Base-by-base conservation (phyloP, 2,113 vertebrate species). In the Poeciliopsis prolifica region DNA sequence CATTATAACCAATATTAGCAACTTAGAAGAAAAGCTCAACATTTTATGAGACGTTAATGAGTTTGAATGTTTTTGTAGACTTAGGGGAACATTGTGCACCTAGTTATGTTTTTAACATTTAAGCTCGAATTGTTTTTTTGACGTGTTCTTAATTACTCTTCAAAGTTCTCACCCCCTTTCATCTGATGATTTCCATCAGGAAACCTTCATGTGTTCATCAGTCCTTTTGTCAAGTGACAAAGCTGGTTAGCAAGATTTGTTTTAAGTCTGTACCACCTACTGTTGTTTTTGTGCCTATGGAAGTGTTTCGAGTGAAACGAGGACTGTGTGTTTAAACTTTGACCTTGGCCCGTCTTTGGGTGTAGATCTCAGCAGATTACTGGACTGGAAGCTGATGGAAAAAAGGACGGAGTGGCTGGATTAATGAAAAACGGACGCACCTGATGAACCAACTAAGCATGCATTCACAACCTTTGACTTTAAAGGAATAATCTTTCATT, bases 371-470 rank as follows among this genome's bases (percentile, higher is more conserved):
- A 78, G 40, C 30, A 75, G 48, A 74, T 42, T 75, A 77, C 58
- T 24, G 17, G 68, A 64, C 42, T 68, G 37, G 51, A 74, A 48
- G 30, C 33, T 64, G 30, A 79, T 15, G 42, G 71, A 68, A 62
- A 71, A 30, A 82, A 30, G 66, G 51, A 17, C 63, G 29, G n/a
- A 40, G 4, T 12, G 0, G 29, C 58, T 58, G 0, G 5, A 24
- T 76, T 79, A 83, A 75, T 80, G 40, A 62, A 70, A 58, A 58
- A 77, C 79, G 69, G 77, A 82, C 61, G 77, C 9, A 68, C 26
- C 17, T 67, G n/a, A 30, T 37, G 0, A 58, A 68, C 70, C 22
- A 30, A 35, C 62, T 2, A 14, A 42, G 33, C 33, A 35, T 35
- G 7, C 33, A 35, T 35, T 35, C 33, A 35, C 33, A 35, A 8